These are phyloP conservation scores for Orius insidiosus DNA, from an alignment of 1,140 invertebrate genomes.

Conservation along the genomic window DNA sequence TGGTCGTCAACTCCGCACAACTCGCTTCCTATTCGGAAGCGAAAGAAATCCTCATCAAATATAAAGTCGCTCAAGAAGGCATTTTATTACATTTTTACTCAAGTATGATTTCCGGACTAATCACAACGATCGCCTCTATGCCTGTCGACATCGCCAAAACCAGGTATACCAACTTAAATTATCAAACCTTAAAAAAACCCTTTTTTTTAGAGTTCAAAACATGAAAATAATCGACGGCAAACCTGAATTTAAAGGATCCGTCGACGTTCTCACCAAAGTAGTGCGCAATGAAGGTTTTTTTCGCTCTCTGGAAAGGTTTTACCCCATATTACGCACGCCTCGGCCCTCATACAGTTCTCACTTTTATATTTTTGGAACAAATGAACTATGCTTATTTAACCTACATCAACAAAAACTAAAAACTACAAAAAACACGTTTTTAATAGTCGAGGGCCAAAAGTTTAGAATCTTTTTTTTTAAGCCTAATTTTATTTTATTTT, in stretches of 20 bases:
- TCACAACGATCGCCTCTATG: constrained; percentile 94
- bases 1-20: constrained; percentile 96
- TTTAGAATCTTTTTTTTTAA: too few species aligned
- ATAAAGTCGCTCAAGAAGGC: constrained; percentile 67
- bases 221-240: constrained; percentile 86
- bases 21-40: constrained; percentile 92
- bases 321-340: constrained; percentile 88
- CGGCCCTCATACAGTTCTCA: constrained; percentile 95
- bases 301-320: constrained; percentile 98
- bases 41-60: constrained; percentile 43
- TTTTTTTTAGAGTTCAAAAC: constrained; percentile 76
- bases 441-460: too few species aligned
- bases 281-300: constrained; percentile 81
- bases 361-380: constrained; percentile 96
- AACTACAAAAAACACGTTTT: too few species aligned
- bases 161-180: constrained; percentile 34
- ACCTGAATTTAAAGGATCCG: constrained; percentile 78
- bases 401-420: background rate
- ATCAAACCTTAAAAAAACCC: background rate
- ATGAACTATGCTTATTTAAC: constrained; percentile 37
- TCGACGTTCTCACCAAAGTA: constrained; percentile 72
- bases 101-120: constrained; percentile 93
- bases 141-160: constrained; percentile 98
- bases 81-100: constrained; percentile 82
- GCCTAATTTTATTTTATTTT: too few species aligned